Evolutionary conservation across 2,113 vertebrate species (phyloP), one percentile per base, ranked within the genome.

Genomic region (Perccottus glenii): DNA sequence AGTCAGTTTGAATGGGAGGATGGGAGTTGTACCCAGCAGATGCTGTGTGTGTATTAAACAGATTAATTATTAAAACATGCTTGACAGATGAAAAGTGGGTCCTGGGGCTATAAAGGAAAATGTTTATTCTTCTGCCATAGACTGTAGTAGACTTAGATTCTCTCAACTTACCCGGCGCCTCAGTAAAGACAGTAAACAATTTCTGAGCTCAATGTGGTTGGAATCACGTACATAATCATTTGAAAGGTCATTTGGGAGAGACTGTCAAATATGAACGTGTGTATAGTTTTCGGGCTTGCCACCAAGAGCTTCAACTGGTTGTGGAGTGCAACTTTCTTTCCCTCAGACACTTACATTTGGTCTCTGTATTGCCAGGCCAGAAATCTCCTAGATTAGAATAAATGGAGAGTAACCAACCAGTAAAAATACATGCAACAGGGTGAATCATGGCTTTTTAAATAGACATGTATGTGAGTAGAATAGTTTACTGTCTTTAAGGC

Each of bases 21-120:
- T 90, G 87, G 87, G 90, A 87, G 85, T 85, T 84, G 89, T 89
- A 89, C 84, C 88, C 90, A 87, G 89, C 92, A 92, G 93, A 93
- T 93, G 88, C 87, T 89, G 91, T 83, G 85, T 91, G 92, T 92
- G 88, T 92, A 91, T 92, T 92, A 93, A 92, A 90, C 87, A 90
- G 88, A 92, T 93, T 88, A 92, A 94, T 93, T 93, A 93, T 92
- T 93, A 91, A 93, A 93, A 90, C 87, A 90, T 92, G 90, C 89
- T 91, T 92, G 91, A 93, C 91, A 93, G 91, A 92, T 92, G 90
- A 93, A 93, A 92, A 92, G 87, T 91, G 89, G 87, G 90, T 90
- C 92, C 90, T 92, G 77, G 0, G 91, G 91, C 88, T 87, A 90
- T 90, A 90, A 88, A 86, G 86, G 86, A 92, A 89, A 91, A 88